Evolutionary conservation across 2,888 invertebrate species (phyloP).

Genomic region (Griposia aprilina): DNA sequence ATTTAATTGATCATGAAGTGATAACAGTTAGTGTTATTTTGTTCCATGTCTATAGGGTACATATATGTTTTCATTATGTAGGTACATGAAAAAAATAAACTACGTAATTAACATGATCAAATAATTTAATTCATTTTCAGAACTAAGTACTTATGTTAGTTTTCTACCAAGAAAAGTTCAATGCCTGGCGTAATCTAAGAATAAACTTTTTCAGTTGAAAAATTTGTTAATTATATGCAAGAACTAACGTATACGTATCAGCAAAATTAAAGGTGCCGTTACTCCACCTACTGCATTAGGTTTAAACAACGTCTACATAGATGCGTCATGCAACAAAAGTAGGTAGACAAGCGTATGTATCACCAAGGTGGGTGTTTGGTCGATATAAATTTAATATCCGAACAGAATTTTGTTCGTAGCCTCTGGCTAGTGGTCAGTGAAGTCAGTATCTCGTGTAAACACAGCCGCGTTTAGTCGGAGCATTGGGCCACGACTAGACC

Average conservation of each 20-base stretch:
- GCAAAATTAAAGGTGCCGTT: slow-evolving; percentile 31
- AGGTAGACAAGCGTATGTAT: slow-evolving; percentile 12
- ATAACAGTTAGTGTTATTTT: background rate
- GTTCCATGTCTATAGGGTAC: too few relatives aligned
- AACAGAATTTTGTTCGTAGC: slow-evolving; percentile 78
- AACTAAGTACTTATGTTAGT: background rate
- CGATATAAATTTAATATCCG: slow-evolving; percentile 81
- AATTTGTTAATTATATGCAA: background rate
- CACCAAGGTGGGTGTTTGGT: slow-evolving; percentile 62
- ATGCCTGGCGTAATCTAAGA: background rate
- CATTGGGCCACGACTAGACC: slow-evolving; percentile 67
- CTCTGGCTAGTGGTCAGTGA: slow-evolving; percentile 78
- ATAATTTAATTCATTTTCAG: background rate
- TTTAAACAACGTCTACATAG: background rate
- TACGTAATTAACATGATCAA: too few relatives aligned
- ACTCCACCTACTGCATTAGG: slow-evolving; percentile 8
- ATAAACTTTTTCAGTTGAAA: background rate
- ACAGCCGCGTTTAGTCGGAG: slow-evolving; percentile 78
- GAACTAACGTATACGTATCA: slow-evolving; percentile 7
- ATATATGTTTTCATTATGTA: background rate
- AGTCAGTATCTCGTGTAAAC: slow-evolving; percentile 79
- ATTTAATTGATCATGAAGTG: background rate
- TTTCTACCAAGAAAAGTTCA: background rate
- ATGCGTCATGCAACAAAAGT: slow-evolving; percentile 38
- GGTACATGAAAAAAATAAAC: background rate